Percentiles rank a stretch among this genome's conserved stretches.
Evolutionary conservation across 2,113 vertebrate genomes (phyloP).

Genomic region (Turnix velox): DNA sequence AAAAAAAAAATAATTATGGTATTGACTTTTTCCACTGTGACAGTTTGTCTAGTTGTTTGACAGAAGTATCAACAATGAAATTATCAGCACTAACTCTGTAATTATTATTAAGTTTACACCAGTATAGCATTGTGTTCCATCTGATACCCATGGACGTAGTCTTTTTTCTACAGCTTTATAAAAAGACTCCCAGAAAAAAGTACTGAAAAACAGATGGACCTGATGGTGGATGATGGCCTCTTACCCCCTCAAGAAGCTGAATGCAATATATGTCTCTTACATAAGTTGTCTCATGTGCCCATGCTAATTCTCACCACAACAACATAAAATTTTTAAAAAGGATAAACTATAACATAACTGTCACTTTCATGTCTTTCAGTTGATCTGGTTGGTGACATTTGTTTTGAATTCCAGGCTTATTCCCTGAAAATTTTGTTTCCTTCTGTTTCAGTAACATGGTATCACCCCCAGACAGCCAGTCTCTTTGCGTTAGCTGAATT

Average conservation of each 20-base stretch:
- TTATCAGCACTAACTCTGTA: neutral
- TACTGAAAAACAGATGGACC: neutral
- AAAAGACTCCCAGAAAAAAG: neutral
- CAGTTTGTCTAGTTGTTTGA: neutral
- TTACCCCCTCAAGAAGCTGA: neutral
- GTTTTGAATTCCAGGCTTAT: neutral
- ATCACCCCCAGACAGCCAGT: neutral
- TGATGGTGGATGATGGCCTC: neutral
- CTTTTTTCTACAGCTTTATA: neutral
- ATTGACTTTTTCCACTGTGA: neutral
- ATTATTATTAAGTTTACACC: neutral
- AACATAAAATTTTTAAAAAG: neutral
- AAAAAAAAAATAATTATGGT: neutral
- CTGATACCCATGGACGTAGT: neutral
- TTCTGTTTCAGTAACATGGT: neutral
- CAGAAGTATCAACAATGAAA: neutral
- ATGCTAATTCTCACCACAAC: neutral
- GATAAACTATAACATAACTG: neutral
- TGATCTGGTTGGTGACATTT: neutral
- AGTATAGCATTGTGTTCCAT: neutral
- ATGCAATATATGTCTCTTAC: neutral
- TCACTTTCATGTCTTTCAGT: rapidly evolving
- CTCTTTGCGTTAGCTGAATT: neutral
- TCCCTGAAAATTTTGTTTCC: neutral
- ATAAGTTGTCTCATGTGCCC: neutral